A percentile compares a stretch with the other conserved stretches of the same genome.
Evolutionary conservation across 1,140 invertebrate genomes (phyloP).

Genomic region (Arctopsyche grandis): DNA sequence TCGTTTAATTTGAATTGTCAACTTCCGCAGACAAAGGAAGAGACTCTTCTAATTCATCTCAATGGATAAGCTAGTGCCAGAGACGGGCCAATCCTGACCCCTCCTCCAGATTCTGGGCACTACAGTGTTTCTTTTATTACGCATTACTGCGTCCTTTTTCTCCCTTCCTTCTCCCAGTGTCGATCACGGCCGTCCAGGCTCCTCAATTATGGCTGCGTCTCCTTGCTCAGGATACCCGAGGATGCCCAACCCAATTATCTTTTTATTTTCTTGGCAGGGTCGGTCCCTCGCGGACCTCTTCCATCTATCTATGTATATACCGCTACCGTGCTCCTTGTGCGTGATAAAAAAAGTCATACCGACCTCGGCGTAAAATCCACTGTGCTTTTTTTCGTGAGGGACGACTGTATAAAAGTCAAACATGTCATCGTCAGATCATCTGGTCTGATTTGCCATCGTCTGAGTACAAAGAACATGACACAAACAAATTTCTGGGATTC

Average conservation of each 20-base stretch:
- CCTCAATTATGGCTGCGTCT: slow-evolving; percentile 33
- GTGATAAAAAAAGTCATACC: slow-evolving; percentile 37
- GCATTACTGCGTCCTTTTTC: slow-evolving; percentile 25
- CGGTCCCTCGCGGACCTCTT: slow-evolving; percentile 26
- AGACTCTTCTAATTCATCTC: slow-evolving; percentile 27
- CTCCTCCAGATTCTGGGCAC: no score
- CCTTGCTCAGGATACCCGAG: slow-evolving; percentile 21
- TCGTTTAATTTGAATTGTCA: slow-evolving; percentile 1
- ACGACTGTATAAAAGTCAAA: slow-evolving; percentile 34
- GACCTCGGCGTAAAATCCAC: slow-evolving; percentile 26
- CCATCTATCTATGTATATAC: no score
- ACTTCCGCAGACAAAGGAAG: not conserved
- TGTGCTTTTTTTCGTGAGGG: not conserved
- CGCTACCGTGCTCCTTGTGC: not conserved
- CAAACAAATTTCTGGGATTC: no score
- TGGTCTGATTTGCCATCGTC: slow-evolving; percentile 6
- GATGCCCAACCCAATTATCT: slow-evolving; percentile 46
- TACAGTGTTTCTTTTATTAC: slow-evolving; percentile 39
- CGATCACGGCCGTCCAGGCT: slow-evolving; percentile 41
- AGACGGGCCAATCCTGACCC: not conserved
- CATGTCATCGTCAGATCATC: slow-evolving; percentile 21
- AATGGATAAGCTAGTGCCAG: not conserved
- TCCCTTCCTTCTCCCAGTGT: slow-evolving; percentile 20
- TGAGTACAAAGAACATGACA: not conserved
- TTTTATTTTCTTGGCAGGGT: slow-evolving; percentile 39